Base-by-base conservation (phyloP, 1,140 invertebrate genomes). In the Zophobas morio region DNA sequence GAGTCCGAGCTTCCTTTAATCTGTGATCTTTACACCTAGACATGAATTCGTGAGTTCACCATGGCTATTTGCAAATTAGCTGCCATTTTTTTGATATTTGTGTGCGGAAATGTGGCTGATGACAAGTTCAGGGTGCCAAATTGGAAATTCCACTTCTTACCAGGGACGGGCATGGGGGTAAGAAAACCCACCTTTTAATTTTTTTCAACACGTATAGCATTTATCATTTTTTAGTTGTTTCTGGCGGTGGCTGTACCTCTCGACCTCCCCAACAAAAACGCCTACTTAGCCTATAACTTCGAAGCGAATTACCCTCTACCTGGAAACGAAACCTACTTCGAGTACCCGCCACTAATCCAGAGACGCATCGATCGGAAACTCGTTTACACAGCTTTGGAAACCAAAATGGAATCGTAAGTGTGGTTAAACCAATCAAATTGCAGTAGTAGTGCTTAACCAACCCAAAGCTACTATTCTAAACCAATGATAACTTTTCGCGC, bases 221-320 rank as follows among this genome's bases (percentile, higher is more conserved):
- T 70, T 56, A 42, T 47, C 90, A 6, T 35, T 74, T 81, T 82
- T 47, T 47, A 84, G 83, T 35, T 84, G 51, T 82, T 93, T 82
- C 79, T 93, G 4, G 93, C 94, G 0, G 87, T 94, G 40, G 92
- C 93, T 0, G 88, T 94, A 42, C 93, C 93, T 0, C 82, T 94
- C 39, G 92, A 93, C 79, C 87, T 93, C 47, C 91, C 92, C 0
- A 88, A 90, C 79, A 91, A 89, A 80, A 92, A 92, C 80, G 90
- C 93, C 4, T 93, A 93, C 76, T 86, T 94, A 49, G 93, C 93
- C 0, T 93, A 92, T 79, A 94, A 94, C 83, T 93, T 94, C 83
- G 94, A 94, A 83, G 91, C 91, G 0, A 93, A 91, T 84, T 94
- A 94, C 86, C 84, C 81, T 46, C 83, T 93, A 5, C 89, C 89